Evolutionary conservation across 2,888 invertebrate species (phyloP).

Genomic region (Meteorus cinctellus): DNA sequence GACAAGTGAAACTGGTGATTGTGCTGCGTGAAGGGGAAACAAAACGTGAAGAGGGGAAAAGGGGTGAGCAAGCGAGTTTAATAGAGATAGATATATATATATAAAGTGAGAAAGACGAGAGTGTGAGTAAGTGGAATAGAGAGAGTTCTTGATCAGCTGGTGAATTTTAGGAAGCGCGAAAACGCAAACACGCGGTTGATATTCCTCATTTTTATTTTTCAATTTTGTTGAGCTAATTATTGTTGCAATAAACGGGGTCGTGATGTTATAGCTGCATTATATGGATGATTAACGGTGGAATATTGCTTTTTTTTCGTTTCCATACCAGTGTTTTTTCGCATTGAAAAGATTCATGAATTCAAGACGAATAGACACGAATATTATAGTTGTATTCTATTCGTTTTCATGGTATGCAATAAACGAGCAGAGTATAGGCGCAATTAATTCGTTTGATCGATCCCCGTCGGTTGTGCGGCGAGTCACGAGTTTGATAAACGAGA

Average conservation of each 20-base stretch:
- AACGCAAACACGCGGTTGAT: slow-evolving; percentile 18
- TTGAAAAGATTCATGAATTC: not conserved
- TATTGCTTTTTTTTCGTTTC: not conserved
- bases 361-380: not conserved
- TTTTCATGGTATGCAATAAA: not conserved
- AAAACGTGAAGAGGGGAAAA: slow-evolving; percentile 17
- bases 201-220: not conserved
- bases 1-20: slow-evolving; percentile 26
- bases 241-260: not conserved
- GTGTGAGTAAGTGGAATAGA: not conserved
- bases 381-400: not conserved
- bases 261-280: not conserved
- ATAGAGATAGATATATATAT: not conserved
- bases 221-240: not conserved
- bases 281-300: not conserved
- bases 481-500: slow-evolving; percentile 44
- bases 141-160: slow-evolving; percentile 26
- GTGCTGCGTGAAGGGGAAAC: slow-evolving; percentile 20
- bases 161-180: slow-evolving; percentile 27
- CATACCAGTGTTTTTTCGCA: not conserved
- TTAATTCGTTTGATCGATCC: slow-evolving; percentile 47
- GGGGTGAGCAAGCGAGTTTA: not conserved
- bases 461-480: slow-evolving; percentile 41
- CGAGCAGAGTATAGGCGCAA: slow-evolving; percentile 25
- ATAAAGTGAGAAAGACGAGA: not conserved